Conservation (phyloP, 37 sponge, comb jelly and placozoan genomes). For the Diacarnus erythraeanus region DNA sequence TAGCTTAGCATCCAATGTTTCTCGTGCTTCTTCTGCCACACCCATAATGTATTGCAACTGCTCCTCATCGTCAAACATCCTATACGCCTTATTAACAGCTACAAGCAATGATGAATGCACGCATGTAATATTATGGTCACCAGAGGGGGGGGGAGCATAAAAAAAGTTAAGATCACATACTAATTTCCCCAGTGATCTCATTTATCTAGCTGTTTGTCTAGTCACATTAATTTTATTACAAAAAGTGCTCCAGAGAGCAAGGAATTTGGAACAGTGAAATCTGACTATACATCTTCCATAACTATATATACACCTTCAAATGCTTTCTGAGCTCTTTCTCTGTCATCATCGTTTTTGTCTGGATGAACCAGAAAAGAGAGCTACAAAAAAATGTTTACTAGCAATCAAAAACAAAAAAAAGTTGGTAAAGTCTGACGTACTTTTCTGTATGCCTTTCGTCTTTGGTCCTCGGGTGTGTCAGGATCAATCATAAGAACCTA, state of each 20-base stretch:
- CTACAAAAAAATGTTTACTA: conserved; percentile 14
- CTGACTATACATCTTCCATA: no score
- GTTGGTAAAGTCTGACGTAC: conserved; percentile 35
- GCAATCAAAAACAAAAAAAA: background rate
- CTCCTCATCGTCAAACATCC: conserved; percentile 81
- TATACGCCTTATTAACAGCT: conserved; percentile 91
- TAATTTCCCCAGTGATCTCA: no score
- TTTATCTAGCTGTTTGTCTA: background rate
- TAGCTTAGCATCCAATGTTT: conserved; percentile 53
- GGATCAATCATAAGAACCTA: conserved; percentile 88
- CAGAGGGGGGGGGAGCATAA: no score
- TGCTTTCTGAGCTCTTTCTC: conserved; percentile 88
- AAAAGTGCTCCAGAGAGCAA: no score
- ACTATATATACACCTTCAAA: conserved; percentile 84
- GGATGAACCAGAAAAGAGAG: conserved; percentile 98
- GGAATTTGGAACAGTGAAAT: no score
- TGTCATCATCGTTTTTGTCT: conserved; percentile 89
- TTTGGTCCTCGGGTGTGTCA: conserved; percentile 63
- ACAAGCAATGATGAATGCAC: no score
- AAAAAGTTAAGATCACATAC: no score
- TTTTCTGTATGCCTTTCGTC: conserved; percentile 87
- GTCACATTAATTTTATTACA: background rate
- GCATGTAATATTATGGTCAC: no score
- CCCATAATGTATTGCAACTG: conserved; percentile 61
- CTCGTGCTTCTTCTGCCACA: conserved; percentile 74